Evolutionary conservation across 2,113 vertebrate genomes (phyloP), one percentile per base, ranked within the genome.

Genomic region (Cinclus mexicanus): DNA sequence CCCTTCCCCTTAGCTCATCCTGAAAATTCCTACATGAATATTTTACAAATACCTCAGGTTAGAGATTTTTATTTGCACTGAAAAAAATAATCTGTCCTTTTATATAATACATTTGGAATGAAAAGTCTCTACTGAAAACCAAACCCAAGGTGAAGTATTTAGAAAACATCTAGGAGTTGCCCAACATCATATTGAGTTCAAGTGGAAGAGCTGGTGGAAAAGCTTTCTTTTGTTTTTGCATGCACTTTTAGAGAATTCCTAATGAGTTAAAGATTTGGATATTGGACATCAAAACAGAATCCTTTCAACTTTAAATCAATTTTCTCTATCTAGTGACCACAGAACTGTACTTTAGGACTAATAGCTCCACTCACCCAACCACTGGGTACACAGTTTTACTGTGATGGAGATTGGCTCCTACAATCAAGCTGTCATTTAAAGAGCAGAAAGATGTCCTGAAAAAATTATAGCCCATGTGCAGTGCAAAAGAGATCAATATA

Each of bases 381-480:
- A 79, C 63, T 42, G 42, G 53, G 60, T 87, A 65, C 69, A 72
- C 61, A 87, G 6, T 53, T 95, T 52, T 83, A 41, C 70, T 57
- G 53, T 42, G 49, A 33, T 76, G 61, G 65, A 92, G 70, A 26
- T 87, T 63, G 57, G 26, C 26, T 95, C 33, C 53, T 91, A 39
- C 78, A 95, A 93, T 89, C 89, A 85, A 94, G 31, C 23, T 90
- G 53, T 87, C 69, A 82, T 82, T 95, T 94, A 76, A 75, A 81
- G 14, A 84, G 49, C 41, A 89, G 70, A 69, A 81, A 52, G 29
- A 28, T 69, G 63, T 77, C 53, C 44, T 86, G 56, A 61, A 91
- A 71, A 70, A 79, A 83, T 17, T 4, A 83, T 64, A 79, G 46
- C 50, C 55, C 39, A 18, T 10, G 22, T 84, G 50, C 52, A 49